Base-by-base conservation (phyloP, 2,113 vertebrate genomes). In the Anguilla rostrata region DNA sequence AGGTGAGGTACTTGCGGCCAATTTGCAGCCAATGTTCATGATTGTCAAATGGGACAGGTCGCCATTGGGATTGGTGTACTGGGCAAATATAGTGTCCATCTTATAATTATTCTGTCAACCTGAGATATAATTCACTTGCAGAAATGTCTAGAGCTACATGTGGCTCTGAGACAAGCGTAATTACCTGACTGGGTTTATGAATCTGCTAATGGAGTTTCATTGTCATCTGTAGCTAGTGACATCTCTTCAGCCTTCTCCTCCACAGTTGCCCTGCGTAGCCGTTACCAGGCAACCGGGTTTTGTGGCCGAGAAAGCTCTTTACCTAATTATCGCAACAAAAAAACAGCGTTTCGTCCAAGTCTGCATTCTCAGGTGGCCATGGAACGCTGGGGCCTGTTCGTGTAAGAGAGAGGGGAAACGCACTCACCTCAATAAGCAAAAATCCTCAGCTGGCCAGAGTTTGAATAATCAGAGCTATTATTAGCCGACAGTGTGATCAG, bases 221-320 rank as follows among this genome's bases (percentile, higher is more conserved):
- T 57, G 43, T 63, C 75, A 80, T 63, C 75, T 83, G 15, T 16
- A n/a, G 14, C 82, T 40, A 5, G 39, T 57, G 82, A 53, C 66
- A 60, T 83, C 66, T n/a, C 86, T 15, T 39, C 82, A 56, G 86
- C 46, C 71, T 78, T 83, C 71, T 82, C 15, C 66, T 8, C 46
- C 53, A 11, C 16, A 49, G 63, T 39, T 43, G 71, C 16, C 43
- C 84, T 43, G 83, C 57, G 53, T 80, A 78, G 83, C 86, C 26
- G 86, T 87, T 87, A 83, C 86, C 56, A 84, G 83, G 86, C 86
- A 87, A 87, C 83, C 9, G 39, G 39, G 66, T 43, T 78, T 56
- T 71, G 82, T 2, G 49, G 43, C 71, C 66, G 29, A 39, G 71
- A 81, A 83, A 71, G 63, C 43, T 87, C 71, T 83, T 87, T 83